Evolutionary conservation across 2,797 vertebrate genomes (phyloP).

Genomic region (Strix occidentalis): DNA sequence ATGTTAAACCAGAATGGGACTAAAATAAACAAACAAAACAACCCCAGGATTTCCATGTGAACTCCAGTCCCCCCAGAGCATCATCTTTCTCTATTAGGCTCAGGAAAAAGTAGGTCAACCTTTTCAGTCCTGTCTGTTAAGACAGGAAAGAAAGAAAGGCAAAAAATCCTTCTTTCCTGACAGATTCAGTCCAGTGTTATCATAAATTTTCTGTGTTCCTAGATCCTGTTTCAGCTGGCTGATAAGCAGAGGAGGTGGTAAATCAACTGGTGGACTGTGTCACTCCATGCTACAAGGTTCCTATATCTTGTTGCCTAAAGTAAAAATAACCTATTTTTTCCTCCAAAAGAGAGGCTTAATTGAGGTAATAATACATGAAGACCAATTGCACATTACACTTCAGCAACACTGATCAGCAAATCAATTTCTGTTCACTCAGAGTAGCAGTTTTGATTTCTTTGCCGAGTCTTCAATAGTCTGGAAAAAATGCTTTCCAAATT

Average conservation of each 20-base stretch:
- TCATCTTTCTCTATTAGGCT: background rate
- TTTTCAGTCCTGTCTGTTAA: background rate
- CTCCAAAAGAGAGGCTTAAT: background rate
- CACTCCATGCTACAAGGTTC: background rate
- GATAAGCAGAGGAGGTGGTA: background rate
- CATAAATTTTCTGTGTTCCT: background rate
- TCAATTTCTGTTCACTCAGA: background rate
- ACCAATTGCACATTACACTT: background rate
- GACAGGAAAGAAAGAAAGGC: background rate
- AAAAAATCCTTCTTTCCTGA: background rate
- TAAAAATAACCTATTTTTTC: background rate
- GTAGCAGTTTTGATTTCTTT: background rate
- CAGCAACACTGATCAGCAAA: background rate
- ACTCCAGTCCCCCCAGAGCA: background rate
- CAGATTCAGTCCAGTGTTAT: background rate
- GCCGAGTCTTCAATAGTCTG: background rate
- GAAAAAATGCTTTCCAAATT: background rate
- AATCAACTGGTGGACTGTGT: background rate
- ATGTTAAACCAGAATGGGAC: background rate
- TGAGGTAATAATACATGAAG: background rate
- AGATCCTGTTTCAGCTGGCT: background rate
- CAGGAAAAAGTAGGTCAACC: background rate
- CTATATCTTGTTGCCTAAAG: background rate
- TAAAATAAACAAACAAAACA: background rate
- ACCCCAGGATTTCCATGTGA: background rate